Base-by-base conservation (phyloP, 1,140 invertebrate species). In the Neoseiulus cucumeris region DNA sequence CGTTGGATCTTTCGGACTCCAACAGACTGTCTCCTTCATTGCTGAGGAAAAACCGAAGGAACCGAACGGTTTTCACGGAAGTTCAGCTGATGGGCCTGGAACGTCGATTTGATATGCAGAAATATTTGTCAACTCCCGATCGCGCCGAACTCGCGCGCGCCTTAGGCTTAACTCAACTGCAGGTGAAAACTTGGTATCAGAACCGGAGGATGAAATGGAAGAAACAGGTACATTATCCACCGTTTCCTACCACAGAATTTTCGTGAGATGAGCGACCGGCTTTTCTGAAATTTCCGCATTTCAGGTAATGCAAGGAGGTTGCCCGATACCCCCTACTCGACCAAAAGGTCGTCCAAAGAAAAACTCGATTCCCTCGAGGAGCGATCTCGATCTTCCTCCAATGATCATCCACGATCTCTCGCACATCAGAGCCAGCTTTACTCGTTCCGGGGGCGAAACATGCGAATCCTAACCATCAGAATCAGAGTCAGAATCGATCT, bases 191-290 rank as follows among this genome's bases (percentile, higher is more conserved):
- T 7, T 97, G 92, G 93, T 97, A 96, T 77, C 92, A 96, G 78
- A 96, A 96, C 76, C 77, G 91, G 17, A 78, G 91, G 69, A 96
- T 96, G 91, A 97, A 96, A 73, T 91, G 95, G 75, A 96, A 96
- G 80, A 96, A 96, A 74, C 87, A 93, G 73, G 70, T 71, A 25
- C 44, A 65, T 65, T 29, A 14, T 25, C 18, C 39, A 65, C 25
- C 17, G n/a, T n/a, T n/a, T n/a, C n/a, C n/a, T n/a, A n/a, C n/a
- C n/a, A n/a, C n/a, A n/a, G n/a, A n/a, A n/a, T n/a, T n/a, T n/a
- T n/a, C n/a, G n/a, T n/a, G n/a, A n/a, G n/a, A n/a, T n/a, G n/a
- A n/a, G n/a, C n/a, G n/a, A n/a, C n/a, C n/a, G n/a, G n/a, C n/a
- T n/a, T n/a, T n/a, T 17, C 18, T 20, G 2, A 28, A 42, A 17